These are phyloP conservation scores for Ormyrus nitidulus DNA, from an alignment of 2,888 invertebrate genomes.

Conservation along the genomic window DNA sequence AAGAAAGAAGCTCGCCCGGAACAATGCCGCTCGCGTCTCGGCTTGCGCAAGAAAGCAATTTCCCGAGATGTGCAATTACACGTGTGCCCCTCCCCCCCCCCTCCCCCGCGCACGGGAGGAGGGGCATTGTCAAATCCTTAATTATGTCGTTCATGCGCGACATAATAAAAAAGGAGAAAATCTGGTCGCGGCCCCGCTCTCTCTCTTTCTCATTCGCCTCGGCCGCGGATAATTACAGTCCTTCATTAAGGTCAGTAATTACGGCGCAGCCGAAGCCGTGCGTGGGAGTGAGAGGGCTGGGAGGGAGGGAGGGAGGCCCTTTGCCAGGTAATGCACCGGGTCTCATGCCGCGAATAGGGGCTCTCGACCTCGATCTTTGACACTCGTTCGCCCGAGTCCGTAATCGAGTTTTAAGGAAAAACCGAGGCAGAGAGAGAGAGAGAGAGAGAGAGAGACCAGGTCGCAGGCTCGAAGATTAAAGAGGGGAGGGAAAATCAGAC, in stretches of 20 bases:
- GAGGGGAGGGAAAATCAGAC: background rate
- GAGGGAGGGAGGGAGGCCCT: constrained; percentile 15
- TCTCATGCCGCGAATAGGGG: constrained; percentile 54
- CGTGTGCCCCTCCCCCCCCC: too few species aligned
- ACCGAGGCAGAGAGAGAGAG: background rate
- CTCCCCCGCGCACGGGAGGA: background rate
- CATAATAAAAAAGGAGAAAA: constrained; percentile 16
- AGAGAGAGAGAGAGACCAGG: background rate
- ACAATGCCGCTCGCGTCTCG: constrained; percentile 25
- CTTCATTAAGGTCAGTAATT: constrained; percentile 54
- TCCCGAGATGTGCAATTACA: constrained; percentile 48
- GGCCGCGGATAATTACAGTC: constrained; percentile 36
- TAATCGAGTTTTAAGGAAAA: constrained; percentile 53
- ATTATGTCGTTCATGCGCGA: constrained; percentile 49
- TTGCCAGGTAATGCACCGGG: background rate
- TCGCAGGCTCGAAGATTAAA: background rate
- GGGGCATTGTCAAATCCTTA: constrained; percentile 50
- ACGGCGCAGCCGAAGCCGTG: constrained; percentile 1
- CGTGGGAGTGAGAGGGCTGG: constrained; percentile 5
- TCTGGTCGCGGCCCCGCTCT: constrained; percentile 8
- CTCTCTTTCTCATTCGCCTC: background rate
- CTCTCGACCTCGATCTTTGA: constrained; percentile 62
- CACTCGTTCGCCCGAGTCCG: constrained; percentile 54
- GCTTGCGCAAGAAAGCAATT: constrained; percentile 43
- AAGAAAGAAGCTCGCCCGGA: background rate